Evolutionary conservation across 2,113 vertebrate genomes (phyloP).

Genomic region (Chionodraco myersi): DNA sequence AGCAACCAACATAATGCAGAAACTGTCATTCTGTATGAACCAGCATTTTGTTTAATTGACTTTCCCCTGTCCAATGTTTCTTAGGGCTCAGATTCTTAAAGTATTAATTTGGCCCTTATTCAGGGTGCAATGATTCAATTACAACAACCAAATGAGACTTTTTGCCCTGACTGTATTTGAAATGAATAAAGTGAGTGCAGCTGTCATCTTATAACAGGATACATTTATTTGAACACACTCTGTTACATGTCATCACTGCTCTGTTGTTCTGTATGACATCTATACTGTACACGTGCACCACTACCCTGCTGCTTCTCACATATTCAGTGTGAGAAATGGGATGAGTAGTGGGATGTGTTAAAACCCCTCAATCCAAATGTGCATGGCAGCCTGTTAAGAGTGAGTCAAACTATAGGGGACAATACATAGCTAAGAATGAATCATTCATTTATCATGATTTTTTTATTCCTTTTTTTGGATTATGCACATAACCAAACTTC

Average conservation of each 20-base stretch:
- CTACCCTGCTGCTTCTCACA: neutral
- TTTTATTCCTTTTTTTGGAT: neutral
- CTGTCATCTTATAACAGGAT: constrained; percentile 48
- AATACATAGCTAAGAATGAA: neutral
- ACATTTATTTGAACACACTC: constrained; percentile 37
- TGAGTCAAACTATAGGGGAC: neutral
- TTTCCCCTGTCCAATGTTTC: neutral
- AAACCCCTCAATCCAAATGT: neutral
- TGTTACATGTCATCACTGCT: constrained; percentile 31
- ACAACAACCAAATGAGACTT: constrained; percentile 15
- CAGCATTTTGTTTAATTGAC: neutral
- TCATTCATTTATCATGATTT: neutral
- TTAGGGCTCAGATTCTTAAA: neutral
- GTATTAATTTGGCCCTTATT: neutral
- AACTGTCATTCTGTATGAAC: neutral
- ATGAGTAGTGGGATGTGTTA: neutral
- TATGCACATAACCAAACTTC: neutral
- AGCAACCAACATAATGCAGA: neutral
- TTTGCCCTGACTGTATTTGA: constrained; percentile 18
- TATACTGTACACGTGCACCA: neutral
- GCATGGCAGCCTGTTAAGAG: neutral
- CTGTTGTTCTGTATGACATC: neutral
- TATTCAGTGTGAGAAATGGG: neutral
- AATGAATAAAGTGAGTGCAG: constrained; percentile 37
- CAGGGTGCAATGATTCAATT: neutral